These are phyloP conservation scores for Melikaiella ostensackeni DNA, from an alignment of 2,888 invertebrate genomes.

Conservation along the genomic window DNA sequence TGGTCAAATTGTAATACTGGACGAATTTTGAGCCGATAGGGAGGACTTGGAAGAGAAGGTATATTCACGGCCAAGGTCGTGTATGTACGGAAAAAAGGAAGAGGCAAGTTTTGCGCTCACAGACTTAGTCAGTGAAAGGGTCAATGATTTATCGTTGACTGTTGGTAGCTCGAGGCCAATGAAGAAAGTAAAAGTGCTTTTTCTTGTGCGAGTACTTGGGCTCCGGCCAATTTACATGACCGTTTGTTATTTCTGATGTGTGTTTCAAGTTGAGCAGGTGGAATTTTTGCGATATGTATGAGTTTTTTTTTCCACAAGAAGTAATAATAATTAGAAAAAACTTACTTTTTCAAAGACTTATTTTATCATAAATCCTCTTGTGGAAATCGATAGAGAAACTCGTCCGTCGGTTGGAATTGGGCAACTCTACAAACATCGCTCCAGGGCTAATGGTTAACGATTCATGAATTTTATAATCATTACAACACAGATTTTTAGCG, in stretches of 20 bases:
- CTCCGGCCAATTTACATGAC: slow-evolving; percentile 4
- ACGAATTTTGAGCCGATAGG: not conserved
- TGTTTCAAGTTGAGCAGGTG: not conserved
- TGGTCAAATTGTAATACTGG: not conserved
- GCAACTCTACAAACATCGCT: not conserved
- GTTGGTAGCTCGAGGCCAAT: slow-evolving; percentile 21
- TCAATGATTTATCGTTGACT: slow-evolving; percentile 15
- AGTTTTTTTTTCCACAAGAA: not conserved
- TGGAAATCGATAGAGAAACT: not conserved
- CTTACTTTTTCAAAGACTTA: no score
- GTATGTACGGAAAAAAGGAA: not conserved
- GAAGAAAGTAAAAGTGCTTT: slow-evolving; percentile 32
- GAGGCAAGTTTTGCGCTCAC: not conserved
- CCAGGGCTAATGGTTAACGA: not conserved
- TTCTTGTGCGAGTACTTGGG: not conserved
- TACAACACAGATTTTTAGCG: slow-evolving; percentile 6
- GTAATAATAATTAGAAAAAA: not conserved
- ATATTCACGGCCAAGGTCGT: slow-evolving; percentile 12
- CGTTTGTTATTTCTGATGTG: slow-evolving; percentile 1
- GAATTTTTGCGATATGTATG: not conserved
- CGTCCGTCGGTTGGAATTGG: not conserved
- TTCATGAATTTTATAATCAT: slow-evolving; percentile 5
- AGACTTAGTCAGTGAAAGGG: slow-evolving; percentile 9
- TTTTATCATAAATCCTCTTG: not conserved
- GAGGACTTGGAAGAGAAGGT: not conserved